Base-by-base conservation (phyloP, 2,797 vertebrate genomes). In the Sebastes steindachneri region DNA sequence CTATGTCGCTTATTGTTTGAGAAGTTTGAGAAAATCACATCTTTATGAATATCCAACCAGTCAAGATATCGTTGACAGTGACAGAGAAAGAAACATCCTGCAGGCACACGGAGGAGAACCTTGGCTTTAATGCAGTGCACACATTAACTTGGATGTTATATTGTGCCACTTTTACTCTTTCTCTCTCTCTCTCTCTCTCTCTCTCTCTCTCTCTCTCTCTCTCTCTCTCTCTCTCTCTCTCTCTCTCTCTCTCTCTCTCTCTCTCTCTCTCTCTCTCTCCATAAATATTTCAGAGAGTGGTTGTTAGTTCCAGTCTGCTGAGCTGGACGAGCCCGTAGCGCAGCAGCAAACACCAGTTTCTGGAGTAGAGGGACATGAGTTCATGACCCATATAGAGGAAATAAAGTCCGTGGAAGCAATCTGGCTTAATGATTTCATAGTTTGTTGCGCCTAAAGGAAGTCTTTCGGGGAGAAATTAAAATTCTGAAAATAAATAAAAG, bases 221-320 rank as follows among this genome's bases (percentile, higher is more conserved):
- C 33, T 35, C 31, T 33, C 53, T 54, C 54, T 55, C 25, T 26
- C 54, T 58, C 53, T 55, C 26, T 28, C 26, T 28, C 57, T 19
- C 68, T 59, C 51, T 15, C 62, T n/a, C n/a, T n/a, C n/a, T 64
- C 37, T 2, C 77, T 19, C 29, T 76, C 88, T 74, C 55, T 28
- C 14, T 58, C 57, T 28, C 68, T 59, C 45, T 17, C 63, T 64
- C 37, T 2, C 77, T 21, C 29, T 76, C 88, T 74, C 79, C 87
- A 94, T 94, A 74, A 94, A 94, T 95, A 94, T 95, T 95, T 95
- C 85, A 96, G 80, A 74, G 80, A 79, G 80, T 71, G 86, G 91
- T 93, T 94, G 91, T 95, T 94, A 93, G 88, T 94, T 95, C 90
- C 93, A 92, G 92, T 95, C 93, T 94, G 86, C 77, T 83, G 87